A percentile compares a stretch with the other conserved stretches of the same genome.
These are phyloP conservation scores for Ophthalmolycus amberensis DNA, from an alignment of 2,113 vertebrate species.

Conservation along the genomic window DNA sequence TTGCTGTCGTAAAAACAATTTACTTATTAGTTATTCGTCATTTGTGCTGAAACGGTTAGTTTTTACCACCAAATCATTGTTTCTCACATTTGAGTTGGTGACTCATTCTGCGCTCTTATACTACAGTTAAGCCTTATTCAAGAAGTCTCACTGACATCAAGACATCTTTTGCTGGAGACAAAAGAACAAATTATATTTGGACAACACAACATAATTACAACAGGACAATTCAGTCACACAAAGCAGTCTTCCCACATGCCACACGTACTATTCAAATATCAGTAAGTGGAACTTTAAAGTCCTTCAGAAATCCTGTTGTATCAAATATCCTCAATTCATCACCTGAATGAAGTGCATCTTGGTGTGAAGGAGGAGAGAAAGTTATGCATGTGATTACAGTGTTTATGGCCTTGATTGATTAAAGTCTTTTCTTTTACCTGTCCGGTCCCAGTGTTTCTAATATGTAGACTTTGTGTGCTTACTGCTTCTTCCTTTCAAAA, in stretches of 20 bases:
- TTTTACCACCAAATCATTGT: background rate
- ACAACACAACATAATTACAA: background rate
- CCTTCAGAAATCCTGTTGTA: background rate
- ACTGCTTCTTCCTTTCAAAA: background rate
- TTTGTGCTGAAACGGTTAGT: background rate
- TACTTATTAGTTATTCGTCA: background rate
- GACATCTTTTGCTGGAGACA: background rate
- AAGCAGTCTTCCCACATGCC: background rate
- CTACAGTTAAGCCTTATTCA: background rate
- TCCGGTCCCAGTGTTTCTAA: background rate
- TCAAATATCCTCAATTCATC: background rate
- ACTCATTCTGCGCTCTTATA: background rate
- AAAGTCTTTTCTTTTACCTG: background rate
- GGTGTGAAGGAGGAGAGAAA: background rate
- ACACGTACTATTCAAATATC: background rate
- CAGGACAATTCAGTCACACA: background rate
- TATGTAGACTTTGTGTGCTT: background rate
- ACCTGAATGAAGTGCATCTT: background rate
- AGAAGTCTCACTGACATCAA: background rate
- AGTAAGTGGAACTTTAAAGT: background rate
- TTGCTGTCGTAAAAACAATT: background rate
- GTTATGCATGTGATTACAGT: background rate
- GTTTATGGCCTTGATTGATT: background rate
- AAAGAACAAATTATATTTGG: background rate
- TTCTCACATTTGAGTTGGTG: background rate